phyloP scores from a whole-genome alignment of 2,797 vertebrate species.

The Danio aesculapii region DNA sequence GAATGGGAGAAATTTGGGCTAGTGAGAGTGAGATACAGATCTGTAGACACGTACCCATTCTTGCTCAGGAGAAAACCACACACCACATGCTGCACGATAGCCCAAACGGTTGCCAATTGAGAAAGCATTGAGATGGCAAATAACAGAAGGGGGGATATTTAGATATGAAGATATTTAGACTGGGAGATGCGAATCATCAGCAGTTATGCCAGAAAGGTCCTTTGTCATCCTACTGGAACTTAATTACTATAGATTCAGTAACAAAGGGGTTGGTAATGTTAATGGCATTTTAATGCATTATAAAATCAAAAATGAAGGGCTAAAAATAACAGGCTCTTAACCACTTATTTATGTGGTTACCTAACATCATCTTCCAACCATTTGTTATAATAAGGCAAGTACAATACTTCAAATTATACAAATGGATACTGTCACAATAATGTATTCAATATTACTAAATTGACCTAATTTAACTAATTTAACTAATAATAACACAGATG shows the following conservation, averaged over 20 bases:
- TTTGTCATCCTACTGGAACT: conserved; percentile 32
- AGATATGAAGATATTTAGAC: conserved; percentile 21
- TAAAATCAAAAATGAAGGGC: background rate
- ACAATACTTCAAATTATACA: background rate
- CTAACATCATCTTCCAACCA: background rate
- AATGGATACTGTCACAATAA: background rate
- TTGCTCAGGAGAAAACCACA: background rate
- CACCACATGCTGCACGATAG: background rate
- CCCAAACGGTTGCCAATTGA: conserved; percentile 6
- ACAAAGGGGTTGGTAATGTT: conserved; percentile 3
- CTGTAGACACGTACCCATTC: background rate
- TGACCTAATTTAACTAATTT: no score
- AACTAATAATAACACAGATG: no score
- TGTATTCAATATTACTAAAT: background rate
- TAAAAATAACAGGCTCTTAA: background rate
- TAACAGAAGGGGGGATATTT: conserved; percentile 5
- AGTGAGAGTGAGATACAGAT: conserved; percentile 33
- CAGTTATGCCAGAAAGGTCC: conserved; percentile 34
- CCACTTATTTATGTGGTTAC: no score
- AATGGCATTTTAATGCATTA: background rate
- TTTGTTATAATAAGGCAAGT: background rate
- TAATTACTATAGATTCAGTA: conserved; percentile 6
- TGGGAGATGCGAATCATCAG: conserved; percentile 1
- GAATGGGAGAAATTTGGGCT: conserved; percentile 41
- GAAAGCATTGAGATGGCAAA: background rate